Percentiles rank a stretch among this genome's conserved stretches.
These are phyloP conservation scores for Helostoma temminkii DNA, from an alignment of 2,797 vertebrate genomes.

Conservation along the genomic window DNA sequence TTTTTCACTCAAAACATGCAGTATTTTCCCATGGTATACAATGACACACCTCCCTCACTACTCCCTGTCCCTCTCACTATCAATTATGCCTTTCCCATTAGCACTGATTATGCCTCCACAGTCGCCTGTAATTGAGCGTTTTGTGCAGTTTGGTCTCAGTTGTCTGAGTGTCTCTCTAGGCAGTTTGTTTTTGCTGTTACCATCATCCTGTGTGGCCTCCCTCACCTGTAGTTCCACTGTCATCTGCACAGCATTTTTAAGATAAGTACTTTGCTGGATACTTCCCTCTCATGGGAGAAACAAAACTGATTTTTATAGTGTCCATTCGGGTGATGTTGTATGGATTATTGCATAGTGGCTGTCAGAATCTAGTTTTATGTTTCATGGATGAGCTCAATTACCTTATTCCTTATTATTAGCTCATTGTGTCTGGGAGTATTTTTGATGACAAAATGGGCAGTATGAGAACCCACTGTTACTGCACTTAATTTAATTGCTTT, in stretches of 20 bases:
- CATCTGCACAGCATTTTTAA: constrained; percentile 7
- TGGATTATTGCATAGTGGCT: constrained; percentile 17
- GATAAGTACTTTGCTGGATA: constrained; percentile 22
- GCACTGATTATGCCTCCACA: constrained; percentile 6
- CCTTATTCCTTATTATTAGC: neutral
- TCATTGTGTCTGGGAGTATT: constrained; percentile 23
- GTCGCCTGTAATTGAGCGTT: constrained; percentile 47
- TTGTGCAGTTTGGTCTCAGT: constrained; percentile 18
- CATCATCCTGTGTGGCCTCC: constrained; percentile 22
- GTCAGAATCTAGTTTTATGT: constrained; percentile 24
- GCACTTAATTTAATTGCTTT: constrained; percentile 60
- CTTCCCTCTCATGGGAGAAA: neutral
- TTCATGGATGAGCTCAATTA: constrained; percentile 5
- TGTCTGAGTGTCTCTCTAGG: constrained; percentile 12
- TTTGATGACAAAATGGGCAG: constrained; percentile 42
- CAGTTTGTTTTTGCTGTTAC: constrained; percentile 31
- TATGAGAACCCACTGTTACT: constrained; percentile 30
- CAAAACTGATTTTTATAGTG: neutral
- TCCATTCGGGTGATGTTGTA: constrained; percentile 9
- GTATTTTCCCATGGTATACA: neutral
- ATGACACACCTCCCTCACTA: neutral
- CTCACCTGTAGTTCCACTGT: neutral
- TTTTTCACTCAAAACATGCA: neutral
- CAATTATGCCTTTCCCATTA: constrained; percentile 43
- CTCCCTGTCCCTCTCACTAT: no score